Conservation (phyloP, 2,113 vertebrate genomes). For the Melospiza georgiana region DNA sequence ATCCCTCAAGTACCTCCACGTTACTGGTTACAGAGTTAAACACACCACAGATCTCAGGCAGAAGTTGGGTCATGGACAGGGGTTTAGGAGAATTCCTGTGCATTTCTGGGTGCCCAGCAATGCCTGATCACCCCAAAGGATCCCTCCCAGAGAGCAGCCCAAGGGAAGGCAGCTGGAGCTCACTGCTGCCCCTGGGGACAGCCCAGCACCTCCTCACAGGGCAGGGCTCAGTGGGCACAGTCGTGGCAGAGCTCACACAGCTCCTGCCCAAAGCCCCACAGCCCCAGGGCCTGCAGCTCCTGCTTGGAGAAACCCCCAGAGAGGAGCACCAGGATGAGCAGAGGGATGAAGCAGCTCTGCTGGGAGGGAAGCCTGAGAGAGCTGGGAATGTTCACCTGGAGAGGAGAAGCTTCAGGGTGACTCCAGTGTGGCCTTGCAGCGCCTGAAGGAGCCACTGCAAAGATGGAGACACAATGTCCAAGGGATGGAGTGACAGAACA, state of each 20-base stretch:
- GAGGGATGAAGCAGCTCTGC: neutral
- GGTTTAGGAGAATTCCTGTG: neutral
- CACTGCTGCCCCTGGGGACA: neutral
- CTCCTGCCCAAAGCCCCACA: neutral
- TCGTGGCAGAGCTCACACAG: accelerated
- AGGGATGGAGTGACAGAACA: neutral
- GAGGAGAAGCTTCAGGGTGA: neutral
- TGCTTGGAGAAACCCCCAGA: neutral
- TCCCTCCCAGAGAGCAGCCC: neutral
- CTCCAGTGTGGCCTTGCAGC: accelerated
- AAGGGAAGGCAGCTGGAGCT: neutral
- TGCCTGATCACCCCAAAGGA: neutral
- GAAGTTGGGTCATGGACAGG: neutral
- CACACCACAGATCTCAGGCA: neutral
- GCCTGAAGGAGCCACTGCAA: neutral
- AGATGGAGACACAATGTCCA: neutral
- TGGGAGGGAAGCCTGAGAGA: neutral
- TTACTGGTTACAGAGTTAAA: neutral
- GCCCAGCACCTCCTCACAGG: neutral
- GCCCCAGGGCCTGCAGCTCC: neutral
- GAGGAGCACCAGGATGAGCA: neutral
- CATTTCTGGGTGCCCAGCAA: neutral
- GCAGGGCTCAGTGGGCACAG: accelerated
- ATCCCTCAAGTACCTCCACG: neutral
- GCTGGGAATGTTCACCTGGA: neutral